Evolutionary conservation across 1,140 invertebrate genomes (phyloP).

Genomic region (Maniola jurtina): DNA sequence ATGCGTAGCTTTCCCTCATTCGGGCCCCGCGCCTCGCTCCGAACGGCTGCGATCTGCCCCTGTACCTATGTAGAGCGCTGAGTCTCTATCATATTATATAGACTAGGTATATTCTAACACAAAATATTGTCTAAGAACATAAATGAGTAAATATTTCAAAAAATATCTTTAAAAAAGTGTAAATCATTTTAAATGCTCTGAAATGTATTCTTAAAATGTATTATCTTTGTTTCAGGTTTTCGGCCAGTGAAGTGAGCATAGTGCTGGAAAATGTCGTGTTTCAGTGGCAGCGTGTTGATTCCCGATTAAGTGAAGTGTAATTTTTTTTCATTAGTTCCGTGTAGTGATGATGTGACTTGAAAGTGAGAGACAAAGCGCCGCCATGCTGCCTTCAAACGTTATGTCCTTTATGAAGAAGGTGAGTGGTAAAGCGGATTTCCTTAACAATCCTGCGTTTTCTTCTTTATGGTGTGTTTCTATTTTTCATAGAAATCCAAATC

Average conservation of each 20-base stretch:
- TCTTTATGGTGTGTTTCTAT: not conserved
- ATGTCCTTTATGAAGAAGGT: constrained; percentile 93
- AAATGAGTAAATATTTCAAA: not conserved
- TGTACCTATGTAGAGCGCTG: not conserved
- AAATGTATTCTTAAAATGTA: constrained; percentile 16
- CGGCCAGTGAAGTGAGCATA: constrained; percentile 26
- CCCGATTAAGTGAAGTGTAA: constrained; percentile 55
- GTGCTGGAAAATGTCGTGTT: constrained; percentile 55
- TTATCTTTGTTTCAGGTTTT: constrained; percentile 54
- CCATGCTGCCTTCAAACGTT: constrained; percentile 88
- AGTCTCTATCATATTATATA: not conserved
- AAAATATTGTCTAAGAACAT: not conserved
- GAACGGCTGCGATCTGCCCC: constrained; percentile 40
- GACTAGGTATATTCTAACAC: not conserved
- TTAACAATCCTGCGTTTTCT: not conserved
- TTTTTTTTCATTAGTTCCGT: constrained; percentile 32
- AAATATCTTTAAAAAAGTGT: not conserved
- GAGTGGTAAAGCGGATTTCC: constrained; percentile 46
- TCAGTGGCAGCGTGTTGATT: constrained; percentile 53
- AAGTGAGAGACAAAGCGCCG: constrained; percentile 74
- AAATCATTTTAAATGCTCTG: constrained; percentile 8
- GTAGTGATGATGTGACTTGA: constrained; percentile 60
- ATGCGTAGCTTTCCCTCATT: constrained; percentile 50
- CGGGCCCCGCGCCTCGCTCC: constrained; percentile 39
- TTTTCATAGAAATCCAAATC: not conserved